Evolutionary conservation across 2,797 vertebrate genomes (phyloP).

Genomic region (Paratrypauchen microcephalus): DNA sequence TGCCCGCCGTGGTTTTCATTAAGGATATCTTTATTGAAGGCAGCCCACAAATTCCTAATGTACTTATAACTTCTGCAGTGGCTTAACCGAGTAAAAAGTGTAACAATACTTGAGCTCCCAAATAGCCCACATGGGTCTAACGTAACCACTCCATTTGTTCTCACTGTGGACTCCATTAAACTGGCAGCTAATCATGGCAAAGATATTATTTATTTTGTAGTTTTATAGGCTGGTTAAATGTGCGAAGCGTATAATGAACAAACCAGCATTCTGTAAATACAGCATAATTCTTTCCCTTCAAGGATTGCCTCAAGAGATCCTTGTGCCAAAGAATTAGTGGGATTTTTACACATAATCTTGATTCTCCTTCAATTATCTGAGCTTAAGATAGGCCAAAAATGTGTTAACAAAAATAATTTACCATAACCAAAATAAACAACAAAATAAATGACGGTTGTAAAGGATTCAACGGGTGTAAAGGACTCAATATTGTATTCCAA

Average conservation of each 20-base stretch:
- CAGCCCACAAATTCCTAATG: constrained; percentile 79
- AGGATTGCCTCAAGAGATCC: neutral
- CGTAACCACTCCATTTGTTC: constrained; percentile 24
- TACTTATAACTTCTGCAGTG: constrained; percentile 73
- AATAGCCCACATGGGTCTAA: constrained; percentile 45
- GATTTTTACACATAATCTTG: neutral
- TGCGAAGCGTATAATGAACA: constrained; percentile 12
- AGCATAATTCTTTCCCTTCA: neutral
- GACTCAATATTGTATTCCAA: constrained; percentile 48
- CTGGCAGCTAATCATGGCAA: constrained; percentile 63
- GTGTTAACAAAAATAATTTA: neutral
- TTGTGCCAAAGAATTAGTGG: neutral
- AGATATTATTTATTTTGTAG: constrained; percentile 64
- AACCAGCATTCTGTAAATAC: neutral
- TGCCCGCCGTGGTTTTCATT: constrained; percentile 76
- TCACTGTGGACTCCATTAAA: constrained; percentile 67
- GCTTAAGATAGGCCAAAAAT: neutral
- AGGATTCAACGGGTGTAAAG: too few relatives aligned
- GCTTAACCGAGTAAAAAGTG: constrained; percentile 70
- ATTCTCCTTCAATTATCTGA: neutral
- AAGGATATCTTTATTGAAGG: constrained; percentile 75
- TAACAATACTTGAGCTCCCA: constrained; percentile 53
- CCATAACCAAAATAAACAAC: too few relatives aligned
- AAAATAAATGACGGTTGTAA: too few relatives aligned
- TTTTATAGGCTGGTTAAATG: constrained; percentile 60